Base-by-base conservation (phyloP, 2,113 vertebrate species). In the Ramphastos sulfuratus region DNA sequence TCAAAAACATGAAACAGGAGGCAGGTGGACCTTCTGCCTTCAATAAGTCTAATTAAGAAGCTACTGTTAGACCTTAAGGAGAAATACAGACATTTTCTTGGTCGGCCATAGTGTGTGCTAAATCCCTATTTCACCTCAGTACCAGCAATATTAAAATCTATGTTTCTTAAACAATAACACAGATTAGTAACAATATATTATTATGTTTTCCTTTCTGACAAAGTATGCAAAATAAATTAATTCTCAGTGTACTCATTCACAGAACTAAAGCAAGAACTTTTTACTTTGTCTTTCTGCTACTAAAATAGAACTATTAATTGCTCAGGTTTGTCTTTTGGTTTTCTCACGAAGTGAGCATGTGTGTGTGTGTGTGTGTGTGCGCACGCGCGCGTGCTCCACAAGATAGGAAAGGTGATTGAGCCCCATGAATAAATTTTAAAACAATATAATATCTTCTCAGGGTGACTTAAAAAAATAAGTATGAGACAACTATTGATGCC, bases 401-500 rank as follows among this genome's bases (percentile, higher is more conserved):
- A 93, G 55, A 86, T 90, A 21, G 65, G 52, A 89, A 96, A 92
- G 76, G 86, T 96, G 93, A 91, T 88, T 90, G 69, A 95, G 42
- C 55, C 44, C 72, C 35, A 21, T 90, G 92, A 97, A 96, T 95
- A 94, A 83, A 95, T 97, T 96, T 88, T 16, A 95, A 97, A 96
- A 85, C 76, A 96, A 96, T 97, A 95, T 96, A 97, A 87, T 97
- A 95, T 96, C 93, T 96, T 90, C 85, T 97, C 70, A 93, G 56
- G 63, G 85, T 97, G 91, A 97, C 82, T 96, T 97, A n/a, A n/a
- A 96, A 97, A 97, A 98, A 97, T 98, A 97, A 97, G 97, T 97
- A 98, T 90, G 73, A 97, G 90, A 72, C 88, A 97, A 78, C 80
- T 93, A 33, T 90, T 92, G 89, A 81, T 97, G 90, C 96, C 96